A percentile compares a stretch with the other conserved stretches of the same genome.
Conservation (phyloP, 2,113 vertebrate species). For the Maccullochella peelii region DNA sequence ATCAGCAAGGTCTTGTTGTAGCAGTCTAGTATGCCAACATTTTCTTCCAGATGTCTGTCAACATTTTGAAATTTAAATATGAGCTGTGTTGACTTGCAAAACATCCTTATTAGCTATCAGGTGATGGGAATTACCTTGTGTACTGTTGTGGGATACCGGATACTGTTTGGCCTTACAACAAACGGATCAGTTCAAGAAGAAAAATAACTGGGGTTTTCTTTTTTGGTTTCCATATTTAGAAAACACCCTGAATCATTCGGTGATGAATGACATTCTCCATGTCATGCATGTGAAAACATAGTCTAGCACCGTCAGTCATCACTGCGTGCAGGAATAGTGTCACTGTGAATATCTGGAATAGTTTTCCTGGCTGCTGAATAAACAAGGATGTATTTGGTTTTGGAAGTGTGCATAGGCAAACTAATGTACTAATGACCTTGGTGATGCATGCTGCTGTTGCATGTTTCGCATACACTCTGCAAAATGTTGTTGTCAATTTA, state of each 20-base stretch:
- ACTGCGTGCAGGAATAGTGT: not conserved
- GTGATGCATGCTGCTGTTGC: not conserved
- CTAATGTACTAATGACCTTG: not conserved
- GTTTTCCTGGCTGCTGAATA: not conserved
- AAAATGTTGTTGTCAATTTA: not conserved
- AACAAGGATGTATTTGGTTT: constrained; percentile 9
- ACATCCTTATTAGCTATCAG: not conserved
- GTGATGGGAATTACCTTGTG: not conserved
- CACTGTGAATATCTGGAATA: not conserved
- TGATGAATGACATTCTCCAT: not conserved
- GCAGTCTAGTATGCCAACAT: not conserved
- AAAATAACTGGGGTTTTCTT: not conserved
- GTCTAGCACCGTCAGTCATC: not conserved
- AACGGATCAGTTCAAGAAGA: not conserved
- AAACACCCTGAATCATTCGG: not conserved
- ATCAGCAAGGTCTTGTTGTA: not conserved
- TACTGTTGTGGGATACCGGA: not conserved
- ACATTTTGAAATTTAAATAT: not conserved
- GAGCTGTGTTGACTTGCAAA: not conserved
- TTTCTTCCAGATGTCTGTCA: not conserved
- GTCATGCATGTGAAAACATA: not conserved
- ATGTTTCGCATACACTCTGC: not conserved
- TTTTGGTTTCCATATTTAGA: not conserved
- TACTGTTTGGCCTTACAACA: not conserved
- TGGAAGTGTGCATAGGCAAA: not conserved